Conservation (phyloP, 2,113 vertebrate species). For the Pseudorasbora parva region DNA sequence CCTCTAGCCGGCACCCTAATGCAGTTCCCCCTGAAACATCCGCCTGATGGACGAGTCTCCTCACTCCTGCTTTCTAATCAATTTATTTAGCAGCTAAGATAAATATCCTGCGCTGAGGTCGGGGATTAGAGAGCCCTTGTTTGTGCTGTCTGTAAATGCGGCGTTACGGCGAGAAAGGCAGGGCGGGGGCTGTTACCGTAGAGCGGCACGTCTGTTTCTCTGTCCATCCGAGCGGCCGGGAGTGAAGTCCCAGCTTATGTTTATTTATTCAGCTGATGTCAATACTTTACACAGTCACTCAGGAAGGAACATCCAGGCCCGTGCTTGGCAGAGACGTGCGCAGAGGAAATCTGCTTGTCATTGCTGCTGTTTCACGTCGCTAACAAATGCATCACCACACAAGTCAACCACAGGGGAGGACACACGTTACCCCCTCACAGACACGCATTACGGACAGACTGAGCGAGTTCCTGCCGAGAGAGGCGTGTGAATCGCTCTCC, state of each 20-base stretch:
- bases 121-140: constrained; percentile 52
- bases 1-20: constrained; percentile 58
- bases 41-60: constrained; percentile 57
- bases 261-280: constrained; percentile 58
- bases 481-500: not conserved
- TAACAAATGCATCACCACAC: constrained; percentile 45
- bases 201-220: constrained; percentile 33
- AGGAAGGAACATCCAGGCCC: constrained; percentile 25
- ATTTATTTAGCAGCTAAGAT: constrained; percentile 62
- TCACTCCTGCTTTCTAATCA: constrained; percentile 59
- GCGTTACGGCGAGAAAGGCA: constrained; percentile 30
- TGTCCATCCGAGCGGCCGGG: constrained; percentile 34
- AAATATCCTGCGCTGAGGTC: constrained; percentile 58
- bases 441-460: constrained; percentile 16
- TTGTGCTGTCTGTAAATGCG: constrained; percentile 47
- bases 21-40: constrained; percentile 49
- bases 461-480: not conserved
- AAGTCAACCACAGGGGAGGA: constrained; percentile 43
- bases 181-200: constrained; percentile 29
- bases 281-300: constrained; percentile 53
- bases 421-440: constrained; percentile 28
- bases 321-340: not conserved
- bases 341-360: constrained; percentile 39
- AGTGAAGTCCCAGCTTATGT: constrained; percentile 53
- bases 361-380: constrained; percentile 25